Base-by-base conservation (phyloP, 1,140 invertebrate genomes). In the Maconellicoccus hirsutus region DNA sequence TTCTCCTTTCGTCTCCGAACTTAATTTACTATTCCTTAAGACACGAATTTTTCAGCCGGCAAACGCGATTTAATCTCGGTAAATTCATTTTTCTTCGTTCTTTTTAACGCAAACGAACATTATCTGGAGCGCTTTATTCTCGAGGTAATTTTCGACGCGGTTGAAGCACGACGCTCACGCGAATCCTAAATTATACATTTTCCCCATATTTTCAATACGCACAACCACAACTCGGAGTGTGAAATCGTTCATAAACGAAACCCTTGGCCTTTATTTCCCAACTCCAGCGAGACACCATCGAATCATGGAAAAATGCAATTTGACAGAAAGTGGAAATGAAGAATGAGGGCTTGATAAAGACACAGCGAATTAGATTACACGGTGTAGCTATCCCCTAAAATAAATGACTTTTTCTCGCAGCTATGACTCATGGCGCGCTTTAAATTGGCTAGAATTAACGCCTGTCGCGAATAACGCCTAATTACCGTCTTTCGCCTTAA, bases 321-420 rank as follows among this genome's bases (percentile, higher is more conserved):
- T 52, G 42, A 52, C 42, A 52, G 42, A 52, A 52, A 52, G 42
- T 52, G 42, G 42, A 52, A 52, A 52, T 52, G 42, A 52, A 52
- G 42, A 52, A 52, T 52, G 42, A 52, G 42, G 42, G 42, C n/a
- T 52, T 52, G 42, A 52, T 52, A 52, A 52, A 52, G 42, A 52
- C 42, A 52, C 6, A 52, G 42, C 42, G 42, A 52, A 52, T 52
- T 52, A 52, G 42, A 52, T 52, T 52, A 52, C 42, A 52, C 42
- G 42, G 6, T 52, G 42, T 52, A 8, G 42, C 42, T 52, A 16
- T 16, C 42, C 42, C 42, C n/a, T 52, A 52, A 33, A 66, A 66
- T 66, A 66, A 66, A 66, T 66, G 61, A 66, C 61, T 66, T 66
- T 66, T 66, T 66, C 61, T 66, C 25, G 10, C 10, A 12, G 61